Evolutionary conservation across 2,888 invertebrate species (phyloP).

Genomic region (Machimus atricapillus): DNA sequence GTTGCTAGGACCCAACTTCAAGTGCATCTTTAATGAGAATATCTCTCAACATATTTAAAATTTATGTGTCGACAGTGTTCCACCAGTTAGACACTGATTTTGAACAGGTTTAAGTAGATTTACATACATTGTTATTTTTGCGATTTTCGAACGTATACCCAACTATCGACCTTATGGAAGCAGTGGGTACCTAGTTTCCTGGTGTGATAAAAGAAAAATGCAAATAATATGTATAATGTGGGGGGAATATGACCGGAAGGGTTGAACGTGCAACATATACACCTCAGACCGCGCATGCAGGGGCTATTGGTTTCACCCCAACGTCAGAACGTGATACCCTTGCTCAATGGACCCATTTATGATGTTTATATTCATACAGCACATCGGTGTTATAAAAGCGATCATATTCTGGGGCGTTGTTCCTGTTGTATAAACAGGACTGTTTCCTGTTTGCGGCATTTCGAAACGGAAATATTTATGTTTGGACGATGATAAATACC

Average conservation of each 20-base stretch:
- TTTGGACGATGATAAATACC: background rate
- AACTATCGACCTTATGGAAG: background rate
- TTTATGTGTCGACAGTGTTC: background rate
- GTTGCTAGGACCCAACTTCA: background rate
- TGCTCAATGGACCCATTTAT: constrained; percentile 12
- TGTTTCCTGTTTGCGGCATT: constrained; percentile 20
- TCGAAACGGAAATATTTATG: constrained; percentile 30
- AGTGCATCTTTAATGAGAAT: constrained; percentile 1
- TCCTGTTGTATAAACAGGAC: background rate
- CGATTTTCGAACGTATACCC: background rate
- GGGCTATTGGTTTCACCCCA: background rate
- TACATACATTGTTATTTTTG: background rate
- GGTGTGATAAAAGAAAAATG: background rate
- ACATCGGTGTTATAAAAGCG: constrained; percentile 18
- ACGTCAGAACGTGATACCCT: background rate
- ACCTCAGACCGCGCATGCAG: background rate
- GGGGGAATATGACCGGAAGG: background rate
- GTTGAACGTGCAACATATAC: background rate
- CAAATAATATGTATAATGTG: background rate
- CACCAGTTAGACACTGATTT: background rate
- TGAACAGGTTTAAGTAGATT: background rate
- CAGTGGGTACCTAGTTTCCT: background rate
- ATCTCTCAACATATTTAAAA: background rate
- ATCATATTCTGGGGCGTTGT: constrained; percentile 14
- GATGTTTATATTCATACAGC: constrained; percentile 25